A percentile compares a stretch with the other conserved stretches of the same genome.
Evolutionary conservation across 2,113 vertebrate genomes (phyloP).

Genomic region (Abramis brama): DNA sequence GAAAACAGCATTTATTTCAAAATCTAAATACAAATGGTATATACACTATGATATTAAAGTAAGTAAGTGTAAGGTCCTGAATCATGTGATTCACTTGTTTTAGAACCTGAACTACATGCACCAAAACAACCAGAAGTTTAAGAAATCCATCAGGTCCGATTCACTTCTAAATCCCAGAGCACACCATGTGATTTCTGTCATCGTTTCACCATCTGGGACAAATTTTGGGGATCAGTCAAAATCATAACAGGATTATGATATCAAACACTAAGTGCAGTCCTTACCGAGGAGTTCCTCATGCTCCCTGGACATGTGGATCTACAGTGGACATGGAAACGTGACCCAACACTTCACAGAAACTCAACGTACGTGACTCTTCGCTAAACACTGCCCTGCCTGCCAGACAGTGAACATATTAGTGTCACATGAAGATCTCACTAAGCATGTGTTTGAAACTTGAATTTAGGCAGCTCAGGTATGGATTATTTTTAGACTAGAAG

Average conservation of each 20-base stretch:
- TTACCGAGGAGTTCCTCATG: slow-evolving; percentile 61
- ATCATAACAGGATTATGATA: slow-evolving; percentile 55
- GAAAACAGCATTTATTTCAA: neutral
- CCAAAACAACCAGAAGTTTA: neutral
- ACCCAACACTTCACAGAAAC: slow-evolving; percentile 41
- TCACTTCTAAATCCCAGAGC: neutral
- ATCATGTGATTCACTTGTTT: too few relatives aligned
- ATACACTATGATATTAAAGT: too few relatives aligned
- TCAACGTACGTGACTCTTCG: slow-evolving; percentile 3
- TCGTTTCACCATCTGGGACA: slow-evolving; percentile 9
- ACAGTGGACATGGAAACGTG: slow-evolving; percentile 38
- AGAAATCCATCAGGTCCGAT: neutral
- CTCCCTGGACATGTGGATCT: slow-evolving; percentile 60
- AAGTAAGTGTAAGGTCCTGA: too few relatives aligned
- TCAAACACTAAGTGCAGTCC: slow-evolving; percentile 63
- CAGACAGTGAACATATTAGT: neutral
- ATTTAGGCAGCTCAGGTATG: neutral
- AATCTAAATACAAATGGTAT: too few relatives aligned
- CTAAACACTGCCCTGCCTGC: slow-evolving; percentile 12
- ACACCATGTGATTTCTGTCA: neutral
- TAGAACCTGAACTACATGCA: too few relatives aligned
- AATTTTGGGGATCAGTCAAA: neutral
- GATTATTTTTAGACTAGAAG: neutral
- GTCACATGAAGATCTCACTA: neutral
- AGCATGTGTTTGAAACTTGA: neutral